These are phyloP conservation scores for Orchestia grillus DNA, from an alignment of 1,140 invertebrate species.

Conservation along the genomic window DNA sequence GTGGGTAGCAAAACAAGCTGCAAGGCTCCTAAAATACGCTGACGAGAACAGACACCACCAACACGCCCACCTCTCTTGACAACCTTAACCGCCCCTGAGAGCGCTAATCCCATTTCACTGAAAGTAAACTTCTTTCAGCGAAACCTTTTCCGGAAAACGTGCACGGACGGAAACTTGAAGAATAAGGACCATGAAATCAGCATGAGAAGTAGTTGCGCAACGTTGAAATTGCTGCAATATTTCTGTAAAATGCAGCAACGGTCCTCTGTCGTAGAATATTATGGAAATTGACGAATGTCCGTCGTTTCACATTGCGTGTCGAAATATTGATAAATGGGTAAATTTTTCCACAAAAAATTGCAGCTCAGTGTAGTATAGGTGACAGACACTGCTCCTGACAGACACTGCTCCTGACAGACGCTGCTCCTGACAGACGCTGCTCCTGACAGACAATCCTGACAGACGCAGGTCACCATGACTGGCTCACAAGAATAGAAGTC, in stretches of 20 bases:
- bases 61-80: background rate
- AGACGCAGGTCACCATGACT: background rate
- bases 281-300: too few species aligned
- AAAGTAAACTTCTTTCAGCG: background rate
- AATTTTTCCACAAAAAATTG: background rate
- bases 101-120: background rate
- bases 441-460: background rate
- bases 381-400: background rate
- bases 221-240: background rate
- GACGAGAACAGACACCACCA: background rate
- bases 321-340: background rate
- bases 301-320: background rate
- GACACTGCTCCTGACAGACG: background rate
- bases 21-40: background rate
- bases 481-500: background rate
- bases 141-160: background rate
- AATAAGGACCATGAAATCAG: background rate
- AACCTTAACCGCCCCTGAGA: background rate
- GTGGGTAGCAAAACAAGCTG: too few species aligned
- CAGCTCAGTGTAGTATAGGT: background rate
- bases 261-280: too few species aligned
- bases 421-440: background rate
- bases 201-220: background rate
- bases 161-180: background rate
- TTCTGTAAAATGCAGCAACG: too few species aligned